Conservation (phyloP, 2,113 vertebrate species). For the Xenus cinereus region DNA sequence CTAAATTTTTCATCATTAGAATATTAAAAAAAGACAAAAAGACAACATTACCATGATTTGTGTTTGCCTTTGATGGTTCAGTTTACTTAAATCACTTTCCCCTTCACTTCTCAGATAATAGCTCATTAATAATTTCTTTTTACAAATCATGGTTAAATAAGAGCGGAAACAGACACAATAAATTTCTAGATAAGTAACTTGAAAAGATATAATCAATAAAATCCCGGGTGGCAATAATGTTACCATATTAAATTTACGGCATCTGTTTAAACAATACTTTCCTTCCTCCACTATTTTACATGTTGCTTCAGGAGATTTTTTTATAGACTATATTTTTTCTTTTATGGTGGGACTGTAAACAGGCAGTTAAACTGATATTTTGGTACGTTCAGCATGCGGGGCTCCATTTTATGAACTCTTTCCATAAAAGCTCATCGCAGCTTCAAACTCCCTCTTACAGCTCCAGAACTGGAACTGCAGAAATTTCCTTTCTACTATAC, state of each 20-base stretch:
- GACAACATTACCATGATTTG: background rate
- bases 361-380: constrained; percentile 61
- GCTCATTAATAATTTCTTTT: constrained; percentile 50
- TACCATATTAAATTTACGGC: constrained; percentile 57
- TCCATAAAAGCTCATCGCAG: constrained; percentile 44
- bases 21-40: background rate
- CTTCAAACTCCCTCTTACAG: background rate
- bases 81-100: background rate
- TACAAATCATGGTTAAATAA: constrained; percentile 49
- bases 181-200: constrained; percentile 61
- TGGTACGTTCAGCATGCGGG: constrained; percentile 22
- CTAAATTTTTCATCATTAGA: background rate
- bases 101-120: constrained; percentile 3
- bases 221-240: constrained; percentile 47
- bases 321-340: constrained; percentile 59
- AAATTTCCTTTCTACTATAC: background rate
- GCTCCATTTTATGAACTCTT: constrained; percentile 47
- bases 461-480: background rate
- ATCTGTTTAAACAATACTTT: constrained; percentile 62
- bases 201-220: constrained; percentile 55
- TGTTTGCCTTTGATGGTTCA: background rate
- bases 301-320: constrained; percentile 65
- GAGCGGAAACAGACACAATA: constrained; percentile 22
- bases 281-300: constrained; percentile 25
- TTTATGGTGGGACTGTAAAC: constrained; percentile 61